A percentile compares a stretch with the other conserved stretches of the same genome.
Evolutionary conservation across 2,888 invertebrate genomes (phyloP).

Genomic region (Chironomus riparius): DNA sequence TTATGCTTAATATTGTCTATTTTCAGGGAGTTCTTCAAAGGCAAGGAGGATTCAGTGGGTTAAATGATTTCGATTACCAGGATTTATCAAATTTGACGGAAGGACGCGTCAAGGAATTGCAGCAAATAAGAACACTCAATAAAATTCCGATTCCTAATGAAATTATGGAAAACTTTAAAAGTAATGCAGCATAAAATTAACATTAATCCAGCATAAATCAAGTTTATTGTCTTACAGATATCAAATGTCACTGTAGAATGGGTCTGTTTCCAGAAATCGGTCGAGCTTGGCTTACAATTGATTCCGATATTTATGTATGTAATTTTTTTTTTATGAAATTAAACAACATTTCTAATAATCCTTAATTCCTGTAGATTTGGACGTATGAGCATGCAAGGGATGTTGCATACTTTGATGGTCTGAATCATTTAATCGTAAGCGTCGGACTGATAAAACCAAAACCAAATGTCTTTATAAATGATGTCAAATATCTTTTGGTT

Average conservation of each 20-base stretch:
- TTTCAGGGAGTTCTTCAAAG: background rate
- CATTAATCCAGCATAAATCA: background rate
- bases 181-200: slow-evolving; percentile 46
- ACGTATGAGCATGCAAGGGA: slow-evolving; percentile 92
- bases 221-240: slow-evolving; percentile 51
- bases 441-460: slow-evolving; percentile 87
- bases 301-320: slow-evolving; percentile 86
- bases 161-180: slow-evolving; percentile 89
- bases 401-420: slow-evolving; percentile 92
- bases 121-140: slow-evolving; percentile 68
- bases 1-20: background rate
- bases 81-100: slow-evolving; percentile 60
- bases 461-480: slow-evolving; percentile 75
- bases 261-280: slow-evolving; percentile 94
- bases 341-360: background rate
- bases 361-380: slow-evolving; percentile 51
- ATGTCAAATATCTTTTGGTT: slow-evolving; percentile 83
- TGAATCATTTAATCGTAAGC: slow-evolving; percentile 87
- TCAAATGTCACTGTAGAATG: slow-evolving; percentile 94
- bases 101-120: slow-evolving; percentile 56
- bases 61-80: slow-evolving; percentile 87
- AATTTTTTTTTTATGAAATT: background rate
- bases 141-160: slow-evolving; percentile 87
- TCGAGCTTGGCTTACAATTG: slow-evolving; percentile 94
- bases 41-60: slow-evolving; percentile 73